These are phyloP conservation scores for Caenorhabditis remanei DNA, from an alignment of 1,140 invertebrate species.

Conservation along the genomic window DNA sequence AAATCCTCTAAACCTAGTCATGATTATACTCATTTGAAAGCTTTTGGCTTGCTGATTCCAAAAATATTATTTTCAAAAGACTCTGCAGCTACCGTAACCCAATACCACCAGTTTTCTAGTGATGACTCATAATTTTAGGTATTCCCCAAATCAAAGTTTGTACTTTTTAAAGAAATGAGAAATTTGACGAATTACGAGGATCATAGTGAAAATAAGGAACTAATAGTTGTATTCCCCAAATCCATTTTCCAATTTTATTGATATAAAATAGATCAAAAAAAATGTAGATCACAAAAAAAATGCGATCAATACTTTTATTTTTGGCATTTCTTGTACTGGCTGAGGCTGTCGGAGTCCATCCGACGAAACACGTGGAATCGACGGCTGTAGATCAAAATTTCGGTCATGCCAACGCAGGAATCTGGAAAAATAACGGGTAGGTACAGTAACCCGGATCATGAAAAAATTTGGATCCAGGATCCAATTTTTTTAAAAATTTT, in stretches of 20 bases:
- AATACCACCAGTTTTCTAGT: too few relatives aligned
- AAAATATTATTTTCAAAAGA: too few relatives aligned
- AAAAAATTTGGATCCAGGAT: neutral
- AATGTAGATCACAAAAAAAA: neutral
- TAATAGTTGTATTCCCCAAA: neutral
- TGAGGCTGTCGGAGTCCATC: neutral
- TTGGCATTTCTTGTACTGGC: neutral
- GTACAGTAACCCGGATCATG: neutral
- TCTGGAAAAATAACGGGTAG: slow-evolving; percentile 3
- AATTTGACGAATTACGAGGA: too few relatives aligned
- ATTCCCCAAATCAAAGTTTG: too few relatives aligned
- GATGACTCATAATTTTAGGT: too few relatives aligned
- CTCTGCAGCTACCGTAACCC: too few relatives aligned
- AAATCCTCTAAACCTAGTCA: too few relatives aligned
- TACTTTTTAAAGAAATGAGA: too few relatives aligned
- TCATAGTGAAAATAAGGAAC: too few relatives aligned
- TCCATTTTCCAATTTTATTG: neutral
- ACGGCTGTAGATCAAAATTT: neutral
- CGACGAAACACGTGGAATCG: neutral
- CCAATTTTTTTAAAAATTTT: neutral
- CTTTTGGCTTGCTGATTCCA: too few relatives aligned
- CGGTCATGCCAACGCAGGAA: slow-evolving; percentile 3
- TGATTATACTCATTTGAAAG: too few relatives aligned
- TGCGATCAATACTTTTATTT: neutral
- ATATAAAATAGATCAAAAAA: neutral